These are phyloP conservation scores for Chloebia gouldiae DNA, from an alignment of 2,113 vertebrate species.

Conservation along the genomic window DNA sequence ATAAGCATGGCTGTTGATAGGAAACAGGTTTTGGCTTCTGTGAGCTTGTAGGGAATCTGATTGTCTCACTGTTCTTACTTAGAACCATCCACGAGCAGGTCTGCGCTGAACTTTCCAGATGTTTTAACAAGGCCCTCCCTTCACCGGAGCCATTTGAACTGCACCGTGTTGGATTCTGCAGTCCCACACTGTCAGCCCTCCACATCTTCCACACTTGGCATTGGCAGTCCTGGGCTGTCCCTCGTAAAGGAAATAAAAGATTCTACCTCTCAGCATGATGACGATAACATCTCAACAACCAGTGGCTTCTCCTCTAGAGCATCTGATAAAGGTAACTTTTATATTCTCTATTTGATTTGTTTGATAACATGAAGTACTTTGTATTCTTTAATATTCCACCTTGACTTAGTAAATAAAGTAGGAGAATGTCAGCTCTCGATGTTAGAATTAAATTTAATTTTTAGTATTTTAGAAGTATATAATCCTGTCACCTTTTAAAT, in stretches of 20 bases:
- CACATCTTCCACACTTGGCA: slow-evolving; percentile 85
- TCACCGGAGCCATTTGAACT: slow-evolving; percentile 89
- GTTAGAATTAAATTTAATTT: not conserved
- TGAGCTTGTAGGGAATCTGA: slow-evolving; percentile 11
- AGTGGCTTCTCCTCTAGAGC: slow-evolving; percentile 98
- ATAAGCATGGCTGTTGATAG: not conserved
- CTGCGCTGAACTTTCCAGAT: slow-evolving; percentile 87
- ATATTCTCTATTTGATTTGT: not conserved
- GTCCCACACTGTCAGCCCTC: slow-evolving; percentile 85
- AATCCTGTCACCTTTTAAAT: not conserved
- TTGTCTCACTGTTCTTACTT: slow-evolving; percentile 7
- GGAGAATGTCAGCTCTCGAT: not conserved
- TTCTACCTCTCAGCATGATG: slow-evolving; percentile 96
- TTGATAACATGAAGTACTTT: not conserved
- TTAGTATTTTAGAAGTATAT: not conserved
- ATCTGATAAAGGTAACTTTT: slow-evolving; percentile 91
- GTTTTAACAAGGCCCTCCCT: slow-evolving; percentile 91
- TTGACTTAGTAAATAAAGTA: not conserved
- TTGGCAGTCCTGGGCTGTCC: slow-evolving; percentile 84
- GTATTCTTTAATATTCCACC: not conserved
- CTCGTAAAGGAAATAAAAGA: slow-evolving; percentile 98
- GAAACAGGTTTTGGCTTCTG: slow-evolving; percentile 38
- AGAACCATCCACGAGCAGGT: slow-evolving; percentile 90
- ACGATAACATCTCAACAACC: slow-evolving; percentile 99
- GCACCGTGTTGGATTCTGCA: slow-evolving; percentile 82